Evolutionary conservation across 2,113 vertebrate species (phyloP).

Genomic region (Microcebus jonahi): DNA sequence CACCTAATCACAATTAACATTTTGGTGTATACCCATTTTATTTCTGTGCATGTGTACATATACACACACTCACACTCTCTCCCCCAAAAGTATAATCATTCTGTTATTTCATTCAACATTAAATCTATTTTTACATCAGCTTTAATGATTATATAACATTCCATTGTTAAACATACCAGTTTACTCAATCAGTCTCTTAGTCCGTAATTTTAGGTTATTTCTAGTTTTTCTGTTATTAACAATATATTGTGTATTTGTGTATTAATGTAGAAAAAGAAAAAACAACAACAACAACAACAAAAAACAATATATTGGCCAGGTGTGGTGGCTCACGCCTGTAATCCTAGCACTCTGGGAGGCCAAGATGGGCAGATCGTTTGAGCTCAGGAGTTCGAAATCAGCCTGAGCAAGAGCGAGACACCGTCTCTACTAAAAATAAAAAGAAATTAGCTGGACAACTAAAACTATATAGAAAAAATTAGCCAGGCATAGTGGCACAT

Average conservation of each 20-base stretch:
- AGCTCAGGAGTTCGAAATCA: too few species aligned
- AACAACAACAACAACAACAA: too few species aligned
- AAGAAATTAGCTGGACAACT: too few species aligned
- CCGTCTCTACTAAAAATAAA: too few species aligned
- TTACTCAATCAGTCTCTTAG: not conserved
- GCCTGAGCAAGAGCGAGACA: too few species aligned
- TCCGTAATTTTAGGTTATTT: not conserved
- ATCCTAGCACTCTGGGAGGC: too few species aligned
- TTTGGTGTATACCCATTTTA: not conserved
- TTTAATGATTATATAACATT: conserved; percentile 4
- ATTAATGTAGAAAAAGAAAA: too few species aligned
- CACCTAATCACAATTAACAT: not conserved
- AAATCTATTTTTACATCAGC: not conserved
- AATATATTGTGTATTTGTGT: too few species aligned
- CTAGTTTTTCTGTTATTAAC: not conserved
- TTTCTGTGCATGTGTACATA: not conserved
- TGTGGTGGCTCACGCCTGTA: too few species aligned
- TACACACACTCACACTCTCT: not conserved
- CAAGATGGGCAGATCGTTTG: too few species aligned
- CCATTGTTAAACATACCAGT: not conserved
- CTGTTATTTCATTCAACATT: not conserved
- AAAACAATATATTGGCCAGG: not conserved
- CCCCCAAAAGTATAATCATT: not conserved
- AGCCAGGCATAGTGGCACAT: too few species aligned
- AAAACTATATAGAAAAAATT: too few species aligned